Evolutionary conservation across 2,113 vertebrate species (phyloP).

Genomic region (Crotophaga sulcirostris): DNA sequence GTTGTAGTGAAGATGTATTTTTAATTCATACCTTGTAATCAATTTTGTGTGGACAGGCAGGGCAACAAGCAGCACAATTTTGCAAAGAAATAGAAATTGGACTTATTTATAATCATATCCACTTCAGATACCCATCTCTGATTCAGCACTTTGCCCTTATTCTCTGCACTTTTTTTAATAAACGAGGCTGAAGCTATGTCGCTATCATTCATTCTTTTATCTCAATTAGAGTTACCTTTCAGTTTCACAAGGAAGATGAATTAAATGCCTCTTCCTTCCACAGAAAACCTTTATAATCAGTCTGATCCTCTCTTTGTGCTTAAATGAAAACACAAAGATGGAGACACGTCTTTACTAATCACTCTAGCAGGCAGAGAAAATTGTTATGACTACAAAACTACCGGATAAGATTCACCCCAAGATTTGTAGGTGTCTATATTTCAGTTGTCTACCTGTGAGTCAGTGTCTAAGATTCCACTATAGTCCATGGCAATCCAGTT

Average conservation of each 20-base stretch:
- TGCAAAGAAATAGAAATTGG: neutral
- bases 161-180: neutral
- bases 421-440: neutral
- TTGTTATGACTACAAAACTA: neutral
- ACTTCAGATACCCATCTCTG: neutral
- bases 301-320: neutral
- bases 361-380: neutral
- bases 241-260: neutral
- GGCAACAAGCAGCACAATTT: neutral
- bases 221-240: neutral
- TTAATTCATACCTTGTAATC: slow-evolving; percentile 2
- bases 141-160: neutral
- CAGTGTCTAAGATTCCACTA: neutral
- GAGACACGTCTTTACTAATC: neutral
- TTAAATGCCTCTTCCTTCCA: neutral
- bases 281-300: neutral
- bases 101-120: neutral
- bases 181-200: neutral
- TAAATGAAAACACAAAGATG: neutral
- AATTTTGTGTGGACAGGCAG: neutral
- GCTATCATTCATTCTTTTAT: neutral
- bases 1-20: neutral
- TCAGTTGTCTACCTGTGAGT: neutral
- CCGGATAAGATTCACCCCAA: neutral
- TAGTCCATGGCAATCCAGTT: fast-evolving